A percentile compares a stretch with the other conserved stretches of the same genome.
phyloP scores from a whole-genome alignment of 2,113 vertebrate genomes.

The Promerops cafer region DNA sequence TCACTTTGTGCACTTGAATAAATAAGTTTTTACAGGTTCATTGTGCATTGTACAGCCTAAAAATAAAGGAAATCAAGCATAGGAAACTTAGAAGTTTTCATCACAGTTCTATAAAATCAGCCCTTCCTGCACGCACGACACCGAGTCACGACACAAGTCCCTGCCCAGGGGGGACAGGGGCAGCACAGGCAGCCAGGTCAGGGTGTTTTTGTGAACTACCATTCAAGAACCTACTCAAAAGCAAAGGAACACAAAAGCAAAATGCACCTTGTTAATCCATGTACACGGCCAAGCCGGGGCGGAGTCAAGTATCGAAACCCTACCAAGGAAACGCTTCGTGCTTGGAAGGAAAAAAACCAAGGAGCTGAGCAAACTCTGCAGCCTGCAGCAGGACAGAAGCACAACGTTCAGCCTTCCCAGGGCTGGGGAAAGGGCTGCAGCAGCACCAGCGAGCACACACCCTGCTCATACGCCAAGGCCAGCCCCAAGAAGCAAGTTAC shows the following conservation, averaged over 20 bases:
- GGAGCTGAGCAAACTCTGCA: background rate
- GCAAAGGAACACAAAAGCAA: slow-evolving; percentile 14
- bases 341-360: background rate
- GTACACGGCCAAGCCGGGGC: background rate
- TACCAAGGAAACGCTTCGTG: background rate
- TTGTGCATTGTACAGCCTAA: slow-evolving; percentile 64
- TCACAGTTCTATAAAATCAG: slow-evolving; percentile 59
- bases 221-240: background rate
- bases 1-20: slow-evolving; percentile 51
- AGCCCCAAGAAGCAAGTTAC: background rate
- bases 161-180: background rate
- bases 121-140: slow-evolving; percentile 53
- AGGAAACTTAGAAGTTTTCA: slow-evolving; percentile 44
- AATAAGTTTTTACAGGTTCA: slow-evolving; percentile 57
- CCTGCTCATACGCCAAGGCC: background rate
- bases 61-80: slow-evolving; percentile 57
- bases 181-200: background rate
- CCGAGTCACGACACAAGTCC: background rate
- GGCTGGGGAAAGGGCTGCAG: background rate
- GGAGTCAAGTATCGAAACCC: slow-evolving; percentile 53
- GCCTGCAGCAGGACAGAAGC: background rate
- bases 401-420: background rate
- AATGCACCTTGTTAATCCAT: background rate
- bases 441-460: background rate
- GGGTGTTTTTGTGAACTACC: slow-evolving; percentile 29